Evolutionary conservation across 1,140 invertebrate genomes (phyloP), one percentile per base, ranked within the genome.

Genomic region (Ctenoplectra terminalis): DNA sequence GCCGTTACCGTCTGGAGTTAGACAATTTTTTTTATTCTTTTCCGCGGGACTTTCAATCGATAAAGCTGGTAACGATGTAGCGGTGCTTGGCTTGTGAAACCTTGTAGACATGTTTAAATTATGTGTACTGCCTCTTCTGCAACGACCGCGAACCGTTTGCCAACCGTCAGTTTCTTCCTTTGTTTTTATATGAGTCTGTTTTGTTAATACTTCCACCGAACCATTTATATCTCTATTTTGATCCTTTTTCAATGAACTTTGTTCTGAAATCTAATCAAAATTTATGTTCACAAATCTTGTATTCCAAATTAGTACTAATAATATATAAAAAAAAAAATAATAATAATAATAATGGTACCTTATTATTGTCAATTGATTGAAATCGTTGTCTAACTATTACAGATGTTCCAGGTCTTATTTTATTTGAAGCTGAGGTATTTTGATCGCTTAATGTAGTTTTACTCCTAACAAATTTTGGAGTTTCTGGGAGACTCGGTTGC

Each of bases 91-190:
- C 72, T 94, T 92, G 54, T 95, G 92, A 88, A 95, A 95, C 29
- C 95, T 92, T 3, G 92, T 94, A 7, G 90, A 91, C 91, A 94
- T 93, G 70, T 91, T 93, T 7, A 94, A 83, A 83, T 92, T 93
- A 43, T 93, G 88, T 17, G 90, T 91, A 76, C 93, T 94, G n/a
- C 92, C 91, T 82, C 93, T 88, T 84, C 92, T 87, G 64, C 88
- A 92, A 71, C 95, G 93, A 72, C 95, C 93, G 13, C 95, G 94
- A 0, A 96, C 96, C 13, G 95, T 96, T 92, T 96, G 95, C 96
- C 96, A 96, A 4, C 96, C 96, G 78, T 96, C 94, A 61, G 77
- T 87, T 71, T 93, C 92, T 15, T 92, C 92, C 72, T 91, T 91
- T 9, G 70, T 48, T 58, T 90, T 91, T 2, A 70, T 40, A 50